Evolutionary conservation across 2,113 vertebrate species (phyloP), one percentile per base, ranked within the genome.

Genomic region (Anhinga anhinga): DNA sequence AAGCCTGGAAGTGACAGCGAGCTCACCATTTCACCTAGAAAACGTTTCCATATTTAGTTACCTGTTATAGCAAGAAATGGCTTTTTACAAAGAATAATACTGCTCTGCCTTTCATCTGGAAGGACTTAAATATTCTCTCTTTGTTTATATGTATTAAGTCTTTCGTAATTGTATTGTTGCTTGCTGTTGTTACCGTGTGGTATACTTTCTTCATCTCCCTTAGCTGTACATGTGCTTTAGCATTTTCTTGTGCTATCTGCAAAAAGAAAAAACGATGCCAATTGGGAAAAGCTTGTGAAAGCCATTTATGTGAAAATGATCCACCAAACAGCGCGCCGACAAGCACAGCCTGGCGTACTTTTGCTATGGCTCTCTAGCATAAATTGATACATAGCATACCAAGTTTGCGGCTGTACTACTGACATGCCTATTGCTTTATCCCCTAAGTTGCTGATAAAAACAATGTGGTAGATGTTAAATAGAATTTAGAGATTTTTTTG

Each of bases 311-410:
- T 86, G 63, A 40, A 47, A 90, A 47, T 42, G 14, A 56, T 50
- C 21, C 29, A 1, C 66, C 36, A 27, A 3, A 1, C 19, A 9
- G 55, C 7, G 25, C 55, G 38, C 30, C 36, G 16, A 74, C 72
- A n/a, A 69, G 9, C 65, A 3, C n/a, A 30, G 49, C 77, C n/a
- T 25, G 2, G 36, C 34, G 6, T 30, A 9, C 62, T 76, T 66
- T 13, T 44, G 80, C 82, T 42, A 0, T 45, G 66, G 5, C 32
- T 58, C 25, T 36, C 25, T 21, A 44, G 20, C 49, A 53, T 30
- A 9, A 66, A 30, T 17, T 44, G 36, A 30, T 44, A 1, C 13
- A 5, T 9, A 7, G 44, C 2, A 0, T 50, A 16, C 36, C 8
- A 1, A 1, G 1, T 86, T 83, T 69, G 44, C n/a, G 20, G 42